These are phyloP conservation scores for Halisarca cf. caerulea DNA, from an alignment of 37 sponge, comb jelly and placozoan species.

Conservation along the genomic window DNA sequence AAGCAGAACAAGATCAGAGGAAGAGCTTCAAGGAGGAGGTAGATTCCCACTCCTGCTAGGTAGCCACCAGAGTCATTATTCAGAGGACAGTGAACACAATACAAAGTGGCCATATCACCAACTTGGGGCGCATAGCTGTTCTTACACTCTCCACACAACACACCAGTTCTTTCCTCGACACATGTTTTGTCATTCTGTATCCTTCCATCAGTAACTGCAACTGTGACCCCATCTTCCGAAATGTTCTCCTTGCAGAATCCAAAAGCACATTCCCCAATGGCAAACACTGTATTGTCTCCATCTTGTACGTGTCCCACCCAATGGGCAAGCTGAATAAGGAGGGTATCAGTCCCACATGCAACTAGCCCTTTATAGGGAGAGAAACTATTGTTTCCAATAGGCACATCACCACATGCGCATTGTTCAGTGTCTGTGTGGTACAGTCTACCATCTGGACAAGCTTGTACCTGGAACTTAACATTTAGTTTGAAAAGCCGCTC, in stretches of 20 bases:
- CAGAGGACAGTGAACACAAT: slow-evolving; percentile 17
- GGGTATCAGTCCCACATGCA: not conserved
- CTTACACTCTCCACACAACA: slow-evolving; percentile 23
- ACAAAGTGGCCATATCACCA: slow-evolving; percentile 21
- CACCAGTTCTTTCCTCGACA: not conserved
- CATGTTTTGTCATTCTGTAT: not conserved
- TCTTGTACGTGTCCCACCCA: not conserved
- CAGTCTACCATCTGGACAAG: slow-evolving; percentile 6
- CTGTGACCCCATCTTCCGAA: not conserved
- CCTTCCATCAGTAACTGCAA: not conserved
- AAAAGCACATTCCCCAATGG: not conserved
- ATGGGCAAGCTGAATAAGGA: not conserved
- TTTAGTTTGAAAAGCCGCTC: not conserved
- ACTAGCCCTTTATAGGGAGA: not conserved
- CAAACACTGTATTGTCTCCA: not conserved
- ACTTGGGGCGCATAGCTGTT: slow-evolving; percentile 25
- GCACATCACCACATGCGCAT: slow-evolving; percentile 15
- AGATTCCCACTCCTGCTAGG: slow-evolving; percentile 39
- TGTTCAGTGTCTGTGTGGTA: not conserved
- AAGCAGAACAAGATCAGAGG: slow-evolving; percentile 46
- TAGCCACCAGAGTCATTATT: not conserved
- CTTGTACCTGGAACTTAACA: not conserved
- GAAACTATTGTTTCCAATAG: not conserved
- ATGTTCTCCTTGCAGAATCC: not conserved
- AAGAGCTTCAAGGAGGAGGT: slow-evolving; percentile 21